Evolutionary conservation across 2,797 vertebrate species (phyloP).

Genomic region (Pachyuromys duprasi): DNA sequence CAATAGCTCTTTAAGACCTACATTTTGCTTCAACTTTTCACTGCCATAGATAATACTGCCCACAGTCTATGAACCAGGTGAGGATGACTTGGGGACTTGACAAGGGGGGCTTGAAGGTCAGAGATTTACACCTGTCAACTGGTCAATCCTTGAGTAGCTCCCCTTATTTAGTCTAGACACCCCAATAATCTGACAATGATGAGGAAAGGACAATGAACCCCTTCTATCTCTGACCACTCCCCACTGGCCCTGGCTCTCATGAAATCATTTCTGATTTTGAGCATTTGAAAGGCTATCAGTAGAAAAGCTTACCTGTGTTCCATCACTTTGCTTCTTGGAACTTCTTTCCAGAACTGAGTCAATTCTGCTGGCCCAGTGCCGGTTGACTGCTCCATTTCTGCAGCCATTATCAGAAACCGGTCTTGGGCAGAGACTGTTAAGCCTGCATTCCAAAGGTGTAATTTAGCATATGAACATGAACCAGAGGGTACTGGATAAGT

Average conservation of each 20-base stretch:
- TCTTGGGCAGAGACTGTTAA: slow-evolving; percentile 95
- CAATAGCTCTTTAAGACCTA: background rate
- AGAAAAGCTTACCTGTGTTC: slow-evolving; percentile 92
- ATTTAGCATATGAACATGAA: slow-evolving; percentile 4
- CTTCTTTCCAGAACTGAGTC: slow-evolving; percentile 96
- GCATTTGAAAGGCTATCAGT: background rate
- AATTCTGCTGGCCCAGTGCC: slow-evolving; percentile 90
- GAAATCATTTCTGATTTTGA: background rate
- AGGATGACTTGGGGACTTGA: background rate
- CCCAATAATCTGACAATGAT: background rate
- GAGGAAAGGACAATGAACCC: background rate
- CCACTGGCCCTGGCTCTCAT: too few species aligned
- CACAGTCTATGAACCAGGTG: background rate
- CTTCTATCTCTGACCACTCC: too few species aligned
- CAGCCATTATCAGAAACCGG: slow-evolving; percentile 97
- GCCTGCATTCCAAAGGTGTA: slow-evolving; percentile 85
- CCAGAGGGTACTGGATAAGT: background rate
- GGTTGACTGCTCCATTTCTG: slow-evolving; percentile 93
- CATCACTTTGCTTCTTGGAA: slow-evolving; percentile 93
- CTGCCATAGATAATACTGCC: background rate
- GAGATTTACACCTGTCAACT: background rate
- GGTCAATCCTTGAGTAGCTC: background rate
- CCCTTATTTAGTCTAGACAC: background rate
- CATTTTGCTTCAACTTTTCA: background rate
- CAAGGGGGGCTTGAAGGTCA: background rate